Evolutionary conservation across 2,797 vertebrate species (phyloP), one percentile per base, ranked within the genome.

Genomic region (Esox masquinongy): DNA sequence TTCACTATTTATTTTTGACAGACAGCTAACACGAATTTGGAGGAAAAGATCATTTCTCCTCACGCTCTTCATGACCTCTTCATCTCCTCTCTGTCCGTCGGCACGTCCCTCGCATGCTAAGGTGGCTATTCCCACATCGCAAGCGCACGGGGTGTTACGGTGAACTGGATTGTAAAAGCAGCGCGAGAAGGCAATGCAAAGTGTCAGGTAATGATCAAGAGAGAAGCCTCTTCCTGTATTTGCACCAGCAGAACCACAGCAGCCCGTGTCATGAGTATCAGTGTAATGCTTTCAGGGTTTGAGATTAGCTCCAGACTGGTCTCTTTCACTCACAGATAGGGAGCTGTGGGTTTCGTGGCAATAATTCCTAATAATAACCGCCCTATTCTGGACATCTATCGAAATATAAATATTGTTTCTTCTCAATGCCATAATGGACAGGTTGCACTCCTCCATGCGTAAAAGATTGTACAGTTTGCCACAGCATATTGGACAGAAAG

Each of bases 401-500:
- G n/a, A 0, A 74, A 83, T 81, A 14, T 8, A 51, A 68, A 77
- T 66, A 49, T 70, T 66, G 16, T 79, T 56, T 83, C 67, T 80
- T 89, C 80, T 92, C 90, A 88, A 85, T 93, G 92, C 89, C 94
- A 93, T 94, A 94, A 99, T 99, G 97, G 97, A 97, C 92, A 95
- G 95, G 93, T 92, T 98, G 89, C 96, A 96, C 89, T 95, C 96
- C 85, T 97, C 97, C 93, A 99, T 98, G 97, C 97, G 98, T 95
- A 97, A 98, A 95, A 95, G 98, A 92, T 96, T 99, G 79, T 98
- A 98, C 94, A 99, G 98, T 94, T 96, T 99, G 89, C 98, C 98
- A 90, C 97, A 96, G 92, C 97, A 98, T 92, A 95, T 96, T 88
- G 97, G 95, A 90, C 93, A 96, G 90, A 97, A 96, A 92, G 93